Conservation (phyloP, 92 coral and sea anemone species). For the Palythoa caribaeorum region DNA sequence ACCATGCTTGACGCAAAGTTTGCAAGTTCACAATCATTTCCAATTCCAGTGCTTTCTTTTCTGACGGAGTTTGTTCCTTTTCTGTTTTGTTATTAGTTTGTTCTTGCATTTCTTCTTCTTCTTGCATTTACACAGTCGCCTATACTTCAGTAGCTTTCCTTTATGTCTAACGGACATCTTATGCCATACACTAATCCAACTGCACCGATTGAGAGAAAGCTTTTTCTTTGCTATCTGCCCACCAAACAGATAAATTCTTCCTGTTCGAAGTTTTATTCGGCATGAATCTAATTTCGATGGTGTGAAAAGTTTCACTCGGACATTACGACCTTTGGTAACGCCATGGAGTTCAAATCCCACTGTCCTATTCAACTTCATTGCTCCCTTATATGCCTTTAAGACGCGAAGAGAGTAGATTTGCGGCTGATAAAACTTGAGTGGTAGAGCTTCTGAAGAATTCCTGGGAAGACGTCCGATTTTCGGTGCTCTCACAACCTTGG, state of each 20-base stretch:
- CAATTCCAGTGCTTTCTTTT: background rate
- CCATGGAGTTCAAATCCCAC: slow-evolving; percentile 18
- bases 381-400: slow-evolving; percentile 38
- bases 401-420: slow-evolving; percentile 36
- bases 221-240: slow-evolving; percentile 7
- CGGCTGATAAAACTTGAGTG: slow-evolving; percentile 8
- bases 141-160: slow-evolving; percentile 6
- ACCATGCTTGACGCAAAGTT: background rate
- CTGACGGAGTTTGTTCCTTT: background rate
- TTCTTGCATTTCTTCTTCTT: slow-evolving; percentile 9
- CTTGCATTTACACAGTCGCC: slow-evolving; percentile 30
- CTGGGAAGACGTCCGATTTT: slow-evolving; percentile 15
- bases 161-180: slow-evolving; percentile 9
- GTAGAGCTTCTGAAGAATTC: background rate
- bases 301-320: slow-evolving; percentile 26
- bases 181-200: slow-evolving; percentile 15
- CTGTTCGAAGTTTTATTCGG: slow-evolving; percentile 17
- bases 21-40: background rate
- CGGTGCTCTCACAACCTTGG: slow-evolving; percentile 30
- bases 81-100: slow-evolving; percentile 4
- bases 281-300: slow-evolving; percentile 16
- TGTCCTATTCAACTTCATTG: slow-evolving; percentile 20
- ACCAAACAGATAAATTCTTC: slow-evolving; percentile 16
- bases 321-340: slow-evolving; percentile 11
- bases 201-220: slow-evolving; percentile 17